phyloP scores from a whole-genome alignment of 2,113 vertebrate species.

The Rhynchomys soricoides region DNA sequence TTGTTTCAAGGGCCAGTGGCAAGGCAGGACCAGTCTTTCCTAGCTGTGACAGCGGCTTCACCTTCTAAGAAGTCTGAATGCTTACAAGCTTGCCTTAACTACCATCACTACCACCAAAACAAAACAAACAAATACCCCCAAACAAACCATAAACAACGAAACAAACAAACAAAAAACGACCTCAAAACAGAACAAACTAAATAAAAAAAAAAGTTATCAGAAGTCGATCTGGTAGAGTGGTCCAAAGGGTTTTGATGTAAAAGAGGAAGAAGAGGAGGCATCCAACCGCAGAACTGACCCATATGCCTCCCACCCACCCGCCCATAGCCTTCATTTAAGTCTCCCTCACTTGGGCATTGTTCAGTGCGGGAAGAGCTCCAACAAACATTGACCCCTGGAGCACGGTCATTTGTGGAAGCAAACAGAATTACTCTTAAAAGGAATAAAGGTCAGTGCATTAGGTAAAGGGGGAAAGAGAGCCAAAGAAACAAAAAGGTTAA shows the following conservation, averaged over 20 bases:
- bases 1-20: background rate
- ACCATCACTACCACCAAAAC: too few species aligned
- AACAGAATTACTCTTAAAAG: background rate
- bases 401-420: background rate
- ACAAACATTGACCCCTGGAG: background rate
- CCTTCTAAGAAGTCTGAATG: slow-evolving; percentile 26
- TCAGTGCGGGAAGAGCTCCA: background rate
- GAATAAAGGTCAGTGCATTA: background rate
- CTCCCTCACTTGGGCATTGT: background rate
- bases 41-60: background rate
- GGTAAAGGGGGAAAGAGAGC: background rate
- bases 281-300: background rate
- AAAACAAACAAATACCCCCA: background rate
- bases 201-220: background rate
- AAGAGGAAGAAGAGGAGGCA: background rate
- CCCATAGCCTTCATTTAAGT: background rate
- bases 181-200: background rate
- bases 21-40: background rate
- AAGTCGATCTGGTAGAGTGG: background rate
- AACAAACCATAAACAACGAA: background rate
- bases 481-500: background rate
- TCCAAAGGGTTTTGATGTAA: background rate
- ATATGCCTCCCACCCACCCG: background rate
- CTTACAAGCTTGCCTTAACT: background rate
- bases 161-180: background rate